Evolutionary conservation across 2,113 vertebrate genomes (phyloP).

Genomic region (Actinemys pallida): DNA sequence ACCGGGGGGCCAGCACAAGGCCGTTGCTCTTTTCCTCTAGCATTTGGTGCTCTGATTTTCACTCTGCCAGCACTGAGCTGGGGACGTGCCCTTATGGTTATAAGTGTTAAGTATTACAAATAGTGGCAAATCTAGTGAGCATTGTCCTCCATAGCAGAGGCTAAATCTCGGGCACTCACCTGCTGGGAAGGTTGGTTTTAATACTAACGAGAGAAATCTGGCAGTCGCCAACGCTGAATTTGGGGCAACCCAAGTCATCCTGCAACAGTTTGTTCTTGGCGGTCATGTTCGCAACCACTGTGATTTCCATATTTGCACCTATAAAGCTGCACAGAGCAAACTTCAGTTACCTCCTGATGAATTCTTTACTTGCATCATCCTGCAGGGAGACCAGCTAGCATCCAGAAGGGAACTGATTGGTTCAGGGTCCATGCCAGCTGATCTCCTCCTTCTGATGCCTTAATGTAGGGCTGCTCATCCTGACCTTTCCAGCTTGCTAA

Average conservation of each 20-base stretch:
- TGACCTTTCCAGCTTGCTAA: neutral
- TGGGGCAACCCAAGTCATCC: rapidly evolving
- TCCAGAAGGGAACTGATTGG: neutral
- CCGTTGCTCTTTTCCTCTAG: neutral
- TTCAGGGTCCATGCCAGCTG: neutral
- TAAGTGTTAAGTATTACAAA: rapidly evolving
- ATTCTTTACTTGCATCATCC: neutral
- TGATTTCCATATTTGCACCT: constrained; percentile 49
- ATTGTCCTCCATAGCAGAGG: neutral
- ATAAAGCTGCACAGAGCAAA: constrained; percentile 53
- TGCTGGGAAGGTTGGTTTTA: constrained; percentile 65
- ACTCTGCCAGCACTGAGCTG: neutral
- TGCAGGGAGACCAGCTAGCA: neutral
- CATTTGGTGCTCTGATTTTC: neutral
- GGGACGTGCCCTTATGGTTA: neutral
- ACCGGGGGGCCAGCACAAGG: neutral
- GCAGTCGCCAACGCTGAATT: constrained; percentile 19
- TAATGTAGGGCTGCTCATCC: neutral
- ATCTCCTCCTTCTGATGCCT: neutral
- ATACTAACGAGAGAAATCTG: neutral
- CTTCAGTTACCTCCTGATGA: rapidly evolving
- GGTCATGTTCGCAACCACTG: constrained; percentile 41
- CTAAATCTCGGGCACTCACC: neutral
- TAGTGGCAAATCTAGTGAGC: rapidly evolving
- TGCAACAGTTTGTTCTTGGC: neutral